These are phyloP conservation scores for Fulmarus glacialis DNA, from an alignment of 2,113 vertebrate species.

Conservation along the genomic window DNA sequence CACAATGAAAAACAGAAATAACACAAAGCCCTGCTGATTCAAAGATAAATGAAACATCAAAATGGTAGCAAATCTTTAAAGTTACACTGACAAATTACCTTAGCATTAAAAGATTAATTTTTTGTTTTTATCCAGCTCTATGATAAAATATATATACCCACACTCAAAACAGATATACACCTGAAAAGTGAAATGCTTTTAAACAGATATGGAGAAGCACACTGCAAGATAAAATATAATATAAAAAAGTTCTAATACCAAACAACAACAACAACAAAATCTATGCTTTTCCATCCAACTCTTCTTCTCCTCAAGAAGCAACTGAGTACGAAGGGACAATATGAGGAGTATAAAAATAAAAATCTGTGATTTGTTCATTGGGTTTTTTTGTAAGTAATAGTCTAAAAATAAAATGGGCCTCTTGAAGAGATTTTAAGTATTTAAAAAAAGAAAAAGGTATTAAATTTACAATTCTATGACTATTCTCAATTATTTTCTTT, in stretches of 20 bases:
- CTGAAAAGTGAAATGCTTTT: background rate
- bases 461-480: background rate
- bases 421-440: background rate
- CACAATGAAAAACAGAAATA: conserved; percentile 5
- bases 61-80: conserved; percentile 57
- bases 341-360: background rate
- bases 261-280: background rate
- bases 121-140: background rate
- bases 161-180: background rate
- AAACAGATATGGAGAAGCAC: background rate
- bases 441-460: background rate
- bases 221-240: background rate
- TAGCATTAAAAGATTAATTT: conserved; percentile 1
- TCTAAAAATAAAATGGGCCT: background rate
- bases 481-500: background rate
- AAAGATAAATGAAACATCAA: conserved; percentile 63
- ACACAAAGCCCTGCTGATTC: background rate
- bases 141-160: background rate
- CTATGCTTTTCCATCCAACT: background rate
- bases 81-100: conserved; percentile 7
- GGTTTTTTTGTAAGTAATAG: background rate
- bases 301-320: background rate
- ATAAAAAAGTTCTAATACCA: background rate
- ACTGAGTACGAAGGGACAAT: background rate
- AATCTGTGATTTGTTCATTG: background rate